Evolutionary conservation across 2,797 vertebrate genomes (phyloP), one percentile per base, ranked within the genome.

Genomic region (Labroides dimidiatus): DNA sequence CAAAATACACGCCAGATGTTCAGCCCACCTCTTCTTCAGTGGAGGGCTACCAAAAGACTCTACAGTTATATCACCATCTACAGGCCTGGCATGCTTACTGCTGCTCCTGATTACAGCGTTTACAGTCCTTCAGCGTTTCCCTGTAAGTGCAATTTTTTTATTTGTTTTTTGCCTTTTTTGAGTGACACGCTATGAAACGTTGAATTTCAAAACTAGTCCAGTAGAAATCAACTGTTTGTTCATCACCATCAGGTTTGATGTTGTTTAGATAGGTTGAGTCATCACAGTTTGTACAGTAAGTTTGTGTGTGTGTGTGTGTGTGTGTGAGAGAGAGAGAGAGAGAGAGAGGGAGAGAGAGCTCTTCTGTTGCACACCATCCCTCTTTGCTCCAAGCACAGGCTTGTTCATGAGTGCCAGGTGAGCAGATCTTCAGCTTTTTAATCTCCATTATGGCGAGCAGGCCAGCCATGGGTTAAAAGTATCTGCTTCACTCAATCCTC

Each of bases 391-490:
- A 13, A 76, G 52, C 45, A 13, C 36, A 61, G 53, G 56, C 55
- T 69, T 54, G 45, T 67, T 72, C 72, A 77, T 47, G 21, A 76
- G 64, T 75, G 78, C 80, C 79, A 87, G 86, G 84, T 89, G 87
- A 87, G 83, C 86, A 84, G 62, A 80, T 80, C 77, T 74, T 13
- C 50, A 73, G 81, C 71, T 81, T 82, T 89, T 86, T 88, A 84
- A 91, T 88, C 88, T 87, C 68, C 77, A 64, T 80, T 69, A 84
- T 76, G 52, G 62, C 41, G 16, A 62, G 42, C 61, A 76, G 82
- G 66, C 64, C 78, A 64, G 63, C 78, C 39, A 41, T 8, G 41
- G 75, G 81, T 65, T 81, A 73, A 81, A 78, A 45, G 64, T 72
- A 65, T 77, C 52, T 43, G 66, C 80, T 79, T 36, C 3, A 21